Conservation (phyloP, 1,140 invertebrate genomes). For the Cydia fagiglandana region DNA sequence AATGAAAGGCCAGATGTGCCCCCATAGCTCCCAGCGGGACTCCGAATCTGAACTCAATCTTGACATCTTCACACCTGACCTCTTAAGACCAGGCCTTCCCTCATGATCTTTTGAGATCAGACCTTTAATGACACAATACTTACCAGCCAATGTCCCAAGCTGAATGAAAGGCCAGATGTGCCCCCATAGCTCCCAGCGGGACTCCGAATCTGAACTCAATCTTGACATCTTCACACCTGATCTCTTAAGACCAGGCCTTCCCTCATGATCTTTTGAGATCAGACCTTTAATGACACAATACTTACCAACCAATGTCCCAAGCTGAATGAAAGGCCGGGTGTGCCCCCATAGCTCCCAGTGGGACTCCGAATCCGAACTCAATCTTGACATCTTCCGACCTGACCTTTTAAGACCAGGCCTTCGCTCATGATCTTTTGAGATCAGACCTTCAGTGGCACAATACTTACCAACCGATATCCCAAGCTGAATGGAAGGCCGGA, state of each 20-base stretch:
- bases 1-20: slow-evolving; percentile 69
- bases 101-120: too few relatives aligned
- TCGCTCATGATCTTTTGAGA: too few relatives aligned
- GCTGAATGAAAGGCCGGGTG: slow-evolving; percentile 71
- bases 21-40: slow-evolving; percentile 68
- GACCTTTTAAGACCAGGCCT: too few relatives aligned
- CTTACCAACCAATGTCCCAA: slow-evolving; percentile 73
- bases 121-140: slow-evolving; percentile 33
- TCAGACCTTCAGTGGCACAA: too few relatives aligned
- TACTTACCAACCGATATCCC: slow-evolving; percentile 71
- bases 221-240: slow-evolving; percentile 48
- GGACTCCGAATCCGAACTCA: slow-evolving; percentile 69
- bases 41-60: slow-evolving; percentile 72
- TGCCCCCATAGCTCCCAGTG: slow-evolving; percentile 69
- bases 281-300: not conserved
- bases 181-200: slow-evolving; percentile 69
- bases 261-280: too few relatives aligned
- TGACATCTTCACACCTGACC: slow-evolving; percentile 41
- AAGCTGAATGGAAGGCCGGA: slow-evolving; percentile 70
- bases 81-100: too few relatives aligned
- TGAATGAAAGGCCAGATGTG: slow-evolving; percentile 70
- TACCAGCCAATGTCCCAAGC: slow-evolving; percentile 71
- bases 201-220: slow-evolving; percentile 72
- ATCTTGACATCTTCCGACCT: slow-evolving; percentile 55
- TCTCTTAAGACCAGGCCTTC: too few relatives aligned